Percentiles rank a stretch among this genome's conserved stretches.
Evolutionary conservation across 37 sponge, comb jelly and placozoan species (phyloP).

Genomic region (Theonella swinhoei): DNA sequence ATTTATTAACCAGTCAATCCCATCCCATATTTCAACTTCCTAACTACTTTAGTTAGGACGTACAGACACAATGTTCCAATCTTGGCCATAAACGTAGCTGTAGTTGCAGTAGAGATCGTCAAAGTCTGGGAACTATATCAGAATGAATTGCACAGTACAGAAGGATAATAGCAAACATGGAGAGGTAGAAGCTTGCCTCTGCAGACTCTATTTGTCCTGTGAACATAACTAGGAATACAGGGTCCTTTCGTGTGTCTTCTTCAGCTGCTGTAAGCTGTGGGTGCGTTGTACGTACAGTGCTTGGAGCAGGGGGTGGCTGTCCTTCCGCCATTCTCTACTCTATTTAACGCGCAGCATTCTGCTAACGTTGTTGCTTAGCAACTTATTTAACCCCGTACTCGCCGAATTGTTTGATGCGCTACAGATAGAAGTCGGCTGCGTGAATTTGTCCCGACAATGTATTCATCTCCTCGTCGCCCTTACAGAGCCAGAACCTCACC

Average conservation of each 20-base stretch:
- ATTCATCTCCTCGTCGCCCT: no score
- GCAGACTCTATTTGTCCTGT: slow-evolving; percentile 87
- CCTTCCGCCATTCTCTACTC: background rate
- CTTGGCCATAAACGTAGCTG: slow-evolving; percentile 89
- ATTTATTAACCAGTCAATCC: background rate
- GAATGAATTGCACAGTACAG: background rate
- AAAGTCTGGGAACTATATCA: slow-evolving; percentile 81
- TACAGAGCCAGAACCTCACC: no score
- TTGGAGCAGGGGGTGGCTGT: background rate
- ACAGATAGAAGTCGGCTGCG: background rate
- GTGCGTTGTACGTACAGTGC: no score
- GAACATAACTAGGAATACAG: slow-evolving; percentile 82
- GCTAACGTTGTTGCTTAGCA: background rate
- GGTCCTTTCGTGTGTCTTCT: slow-evolving; percentile 18
- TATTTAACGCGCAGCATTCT: background rate
- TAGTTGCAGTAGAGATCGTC: slow-evolving; percentile 96
- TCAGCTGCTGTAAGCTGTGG: no score
- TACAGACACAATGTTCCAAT: slow-evolving; percentile 93
- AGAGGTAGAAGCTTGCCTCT: slow-evolving; percentile 47
- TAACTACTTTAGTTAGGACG: slow-evolving; percentile 9
- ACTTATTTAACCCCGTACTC: background rate
- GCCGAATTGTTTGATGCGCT: background rate
- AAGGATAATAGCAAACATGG: background rate
- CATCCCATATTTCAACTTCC: background rate
- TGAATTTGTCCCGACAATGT: no score